These are phyloP conservation scores for Diadophis punctatus DNA, from an alignment of 2,113 vertebrate genomes.

Conservation along the genomic window DNA sequence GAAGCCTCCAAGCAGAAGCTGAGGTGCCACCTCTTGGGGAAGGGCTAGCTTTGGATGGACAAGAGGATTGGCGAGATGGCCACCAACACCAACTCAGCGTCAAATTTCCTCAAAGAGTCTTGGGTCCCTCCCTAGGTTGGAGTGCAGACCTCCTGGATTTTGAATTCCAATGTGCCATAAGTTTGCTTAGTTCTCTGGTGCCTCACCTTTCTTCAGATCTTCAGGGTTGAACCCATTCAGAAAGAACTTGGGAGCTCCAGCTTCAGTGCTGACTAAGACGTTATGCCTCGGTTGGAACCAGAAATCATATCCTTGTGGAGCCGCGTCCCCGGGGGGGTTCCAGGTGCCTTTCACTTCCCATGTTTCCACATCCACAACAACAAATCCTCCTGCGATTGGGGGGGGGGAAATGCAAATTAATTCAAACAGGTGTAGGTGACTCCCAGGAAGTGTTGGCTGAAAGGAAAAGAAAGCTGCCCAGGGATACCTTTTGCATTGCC, in stretches of 20 bases:
- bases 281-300: conserved; percentile 83
- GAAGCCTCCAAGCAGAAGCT: not conserved
- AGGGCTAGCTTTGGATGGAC: not conserved
- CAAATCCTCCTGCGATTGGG: conserved; percentile 70
- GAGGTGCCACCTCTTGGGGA: too few species aligned
- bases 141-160: not conserved
- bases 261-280: conserved; percentile 80
- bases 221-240: conserved; percentile 64
- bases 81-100: not conserved
- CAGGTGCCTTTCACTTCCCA: conserved; percentile 79
- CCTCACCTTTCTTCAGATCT: conserved; percentile 68
- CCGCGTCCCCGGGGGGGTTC: conserved; percentile 69
- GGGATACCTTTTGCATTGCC: conserved; percentile 84
- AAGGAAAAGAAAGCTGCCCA: not conserved
- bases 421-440: not conserved
- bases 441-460: not conserved
- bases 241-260: conserved; percentile 72
- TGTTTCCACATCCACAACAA: conserved; percentile 75
- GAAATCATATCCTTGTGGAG: conserved; percentile 78
- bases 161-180: not conserved
- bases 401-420: not conserved
- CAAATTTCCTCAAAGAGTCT: not conserved
- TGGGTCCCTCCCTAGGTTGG: not conserved
- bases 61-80: not conserved
- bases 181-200: not conserved